Evolutionary conservation across 2,113 vertebrate genomes (phyloP), one percentile per base, ranked within the genome.

Genomic region (Sminthopsis crassicaudata): DNA sequence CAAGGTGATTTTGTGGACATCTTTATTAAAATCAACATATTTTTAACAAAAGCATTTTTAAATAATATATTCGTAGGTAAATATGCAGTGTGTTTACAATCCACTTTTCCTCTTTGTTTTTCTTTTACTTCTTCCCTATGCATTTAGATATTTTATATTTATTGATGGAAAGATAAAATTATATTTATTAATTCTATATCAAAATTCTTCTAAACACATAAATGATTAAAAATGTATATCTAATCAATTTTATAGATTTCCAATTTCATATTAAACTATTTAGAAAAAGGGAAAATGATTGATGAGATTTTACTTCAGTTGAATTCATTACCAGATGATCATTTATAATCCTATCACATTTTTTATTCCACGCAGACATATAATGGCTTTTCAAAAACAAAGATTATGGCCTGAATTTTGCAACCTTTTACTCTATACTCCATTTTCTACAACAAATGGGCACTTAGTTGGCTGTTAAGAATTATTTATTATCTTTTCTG

Each of bases 371-470:
- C 5, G 27, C 53, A 94, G n/a, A 42, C 10, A 23, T 22, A 48
- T 92, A 84, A 90, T 84, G 55, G 27, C 23, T 91, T 95, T 84
- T 60, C 26, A 46, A 48, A 91, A 92, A 46, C 89, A 60, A 53
- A 90, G 94, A 91, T 52, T 24, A 23, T 53, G 52, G 2, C 9
- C 6, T 91, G 46, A 76, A 46, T 16, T 91, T 76, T 42, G 27
- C 16, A 55, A 25, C 3, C 53, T 90, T 89, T 10, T 3, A 90
- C 50, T 67, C 53, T 16, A 22, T 92, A 24, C 11, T 92, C 91
- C 48, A 60, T 91, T 92, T 94, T 92, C 91, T 42, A 91, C 57
- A 94, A 42, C 55, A 22, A 91, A 50, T 8, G 6, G 53, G 26
- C 25, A 84, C n/a, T 42, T 46, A 26, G 8, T 52, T 96, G 25